Base-by-base conservation (phyloP, 2,888 invertebrate genomes). In the Catocala sponsa region DNA sequence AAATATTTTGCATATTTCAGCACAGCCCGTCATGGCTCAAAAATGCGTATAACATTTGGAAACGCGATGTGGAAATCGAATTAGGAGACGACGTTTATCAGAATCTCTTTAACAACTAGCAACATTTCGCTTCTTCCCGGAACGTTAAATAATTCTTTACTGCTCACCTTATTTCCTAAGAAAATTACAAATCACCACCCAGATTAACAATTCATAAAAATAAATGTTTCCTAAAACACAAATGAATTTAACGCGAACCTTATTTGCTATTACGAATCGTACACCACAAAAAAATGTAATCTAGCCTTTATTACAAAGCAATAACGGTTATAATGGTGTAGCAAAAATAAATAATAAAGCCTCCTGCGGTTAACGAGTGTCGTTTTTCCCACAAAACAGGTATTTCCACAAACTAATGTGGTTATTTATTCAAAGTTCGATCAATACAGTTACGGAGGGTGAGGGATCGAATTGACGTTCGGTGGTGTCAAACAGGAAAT, bases 361-460 rank as follows among this genome's bases (percentile, higher is more conserved):
- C 41, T n/a, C 38, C 48, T 54, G 43, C 35, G 41, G 65, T 48
- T 50, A 49, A 50, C 47, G 42, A 55, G 47, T 69, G 67, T 49
- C 25, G 49, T 49, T 65, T 65, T 76, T 68, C 72, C 65, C 67
- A 74, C 64, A 65, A 56, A 63, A 46, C 50, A 6, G 60, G 61
- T 48, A 65, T 63, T 67, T 58, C 59, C 59, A 47, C 32, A 48
- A 35, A 44, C 54, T 59, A 49, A 60, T 32, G 43, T 25, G 9
- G 64, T 50, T 61, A 35, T 54, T 63, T 63, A 59, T 58, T 55
- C 51, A 49, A 44, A 46, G 1, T 5, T 11, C 53, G 58, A 65
- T 71, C 71, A 48, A 65, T 71, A 61, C 15, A 44, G 13, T 56
- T 6, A 6, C 35, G 12, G 25, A 15, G 48, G 54, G 52, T 35